These are phyloP conservation scores for Sarcophaga carnaria DNA, from an alignment of 2,888 invertebrate genomes.

Conservation along the genomic window DNA sequence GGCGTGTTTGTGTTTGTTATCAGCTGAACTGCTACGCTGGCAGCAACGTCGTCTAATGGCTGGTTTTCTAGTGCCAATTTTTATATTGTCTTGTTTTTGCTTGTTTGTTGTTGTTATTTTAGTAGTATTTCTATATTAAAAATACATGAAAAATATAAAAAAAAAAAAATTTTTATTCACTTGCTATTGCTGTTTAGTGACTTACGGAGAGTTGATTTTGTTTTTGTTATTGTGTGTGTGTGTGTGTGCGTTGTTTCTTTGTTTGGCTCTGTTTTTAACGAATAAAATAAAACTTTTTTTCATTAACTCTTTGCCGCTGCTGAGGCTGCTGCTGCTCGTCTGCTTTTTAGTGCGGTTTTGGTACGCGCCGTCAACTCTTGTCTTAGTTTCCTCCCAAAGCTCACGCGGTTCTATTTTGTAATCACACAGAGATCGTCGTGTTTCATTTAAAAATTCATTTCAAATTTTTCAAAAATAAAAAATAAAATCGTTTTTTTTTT, in stretches of 20 bases:
- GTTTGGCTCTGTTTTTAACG: conserved; percentile 12
- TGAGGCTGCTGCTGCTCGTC: conserved; percentile 69
- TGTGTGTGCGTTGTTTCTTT: conserved; percentile 19
- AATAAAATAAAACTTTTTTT: conserved; percentile 12
- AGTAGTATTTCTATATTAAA: background rate
- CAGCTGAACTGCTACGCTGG: conserved; percentile 38
- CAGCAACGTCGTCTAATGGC: background rate
- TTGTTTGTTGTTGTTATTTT: conserved; percentile 6
- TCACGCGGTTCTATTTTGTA: conserved; percentile 62
- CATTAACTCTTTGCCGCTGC: conserved; percentile 66
- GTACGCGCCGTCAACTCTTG: conserved; percentile 67
- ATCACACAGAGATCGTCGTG: conserved; percentile 37
- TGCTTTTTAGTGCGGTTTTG: conserved; percentile 69
- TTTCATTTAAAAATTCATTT: conserved; percentile 14
- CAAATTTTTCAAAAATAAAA: background rate
- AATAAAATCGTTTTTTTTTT: background rate
- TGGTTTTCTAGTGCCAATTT: conserved; percentile 59
- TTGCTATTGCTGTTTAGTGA: conserved; percentile 10
- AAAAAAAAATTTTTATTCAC: conserved; percentile 32
- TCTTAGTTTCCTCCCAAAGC: conserved; percentile 60
- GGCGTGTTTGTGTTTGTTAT: conserved; percentile 42
- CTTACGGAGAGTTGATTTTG: conserved; percentile 30
- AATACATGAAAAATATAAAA: conserved; percentile 7
- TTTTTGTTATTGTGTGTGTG: conserved; percentile 44
- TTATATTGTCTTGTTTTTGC: conserved; percentile 14